Percentiles rank a stretch among this genome's conserved stretches.
These are phyloP conservation scores for Platycercus adscitus DNA, from an alignment of 2,113 vertebrate genomes.

Conservation along the genomic window DNA sequence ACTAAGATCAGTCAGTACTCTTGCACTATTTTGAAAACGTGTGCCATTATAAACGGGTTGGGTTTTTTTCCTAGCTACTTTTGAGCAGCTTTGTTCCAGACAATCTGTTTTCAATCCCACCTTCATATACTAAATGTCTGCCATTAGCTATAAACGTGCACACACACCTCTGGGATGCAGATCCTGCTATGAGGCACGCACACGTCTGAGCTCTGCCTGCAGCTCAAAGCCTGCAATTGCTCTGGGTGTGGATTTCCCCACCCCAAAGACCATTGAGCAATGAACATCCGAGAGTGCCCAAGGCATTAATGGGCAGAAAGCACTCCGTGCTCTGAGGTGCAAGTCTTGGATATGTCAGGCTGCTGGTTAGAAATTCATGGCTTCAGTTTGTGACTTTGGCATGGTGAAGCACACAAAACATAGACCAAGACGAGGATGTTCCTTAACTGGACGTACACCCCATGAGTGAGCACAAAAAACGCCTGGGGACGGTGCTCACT, in stretches of 20 bases:
- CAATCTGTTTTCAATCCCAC: neutral
- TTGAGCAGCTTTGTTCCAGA: neutral
- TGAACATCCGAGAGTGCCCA: fast-evolving
- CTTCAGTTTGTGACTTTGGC: neutral
- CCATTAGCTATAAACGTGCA: neutral
- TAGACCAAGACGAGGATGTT: fast-evolving
- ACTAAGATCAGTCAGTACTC: neutral
- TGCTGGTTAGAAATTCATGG: fast-evolving
- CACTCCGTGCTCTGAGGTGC: neutral
- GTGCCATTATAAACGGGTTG: neutral
- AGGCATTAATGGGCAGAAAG: neutral
- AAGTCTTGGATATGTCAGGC: neutral
- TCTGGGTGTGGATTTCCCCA: neutral
- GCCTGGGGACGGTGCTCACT: neutral
- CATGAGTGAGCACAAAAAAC: fast-evolving
- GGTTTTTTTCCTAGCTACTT: neutral
- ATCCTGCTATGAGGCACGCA: fast-evolving
- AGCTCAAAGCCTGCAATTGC: neutral
- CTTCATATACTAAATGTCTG: neutral
- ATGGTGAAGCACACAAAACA: neutral
- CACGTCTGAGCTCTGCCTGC: neutral
- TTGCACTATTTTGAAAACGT: neutral
- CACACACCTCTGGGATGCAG: neutral
- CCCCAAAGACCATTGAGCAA: neutral
- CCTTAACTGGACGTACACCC: neutral